A percentile compares a stretch with the other conserved stretches of the same genome.
Evolutionary conservation across 2,113 vertebrate species (phyloP).

Genomic region (Genyomyrus donnyi): DNA sequence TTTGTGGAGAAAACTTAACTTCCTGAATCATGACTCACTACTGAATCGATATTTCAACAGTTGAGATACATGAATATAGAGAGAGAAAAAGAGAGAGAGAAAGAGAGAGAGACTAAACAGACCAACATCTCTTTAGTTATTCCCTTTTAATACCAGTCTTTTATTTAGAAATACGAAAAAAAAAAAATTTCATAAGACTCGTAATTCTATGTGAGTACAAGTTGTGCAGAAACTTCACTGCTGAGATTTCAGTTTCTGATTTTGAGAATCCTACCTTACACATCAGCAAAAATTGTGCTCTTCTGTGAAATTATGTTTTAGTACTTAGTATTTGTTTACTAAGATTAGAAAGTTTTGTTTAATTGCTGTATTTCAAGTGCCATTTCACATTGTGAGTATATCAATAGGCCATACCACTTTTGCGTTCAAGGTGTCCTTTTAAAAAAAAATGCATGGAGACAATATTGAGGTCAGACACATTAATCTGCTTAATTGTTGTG

Average conservation of each 20-base stretch:
- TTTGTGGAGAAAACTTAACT: not conserved
- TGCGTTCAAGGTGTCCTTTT: conserved; percentile 2
- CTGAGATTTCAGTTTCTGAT: not conserved
- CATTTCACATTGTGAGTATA: not conserved
- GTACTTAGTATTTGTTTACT: not conserved
- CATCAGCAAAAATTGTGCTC: not conserved
- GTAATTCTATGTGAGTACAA: not conserved
- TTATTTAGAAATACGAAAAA: not conserved
- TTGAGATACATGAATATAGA: not conserved
- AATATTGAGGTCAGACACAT: not conserved
- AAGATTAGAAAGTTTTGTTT: not conserved
- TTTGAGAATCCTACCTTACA: not conserved
- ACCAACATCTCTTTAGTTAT: not conserved
- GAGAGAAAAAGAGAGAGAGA: not conserved
- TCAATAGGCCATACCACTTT: not conserved
- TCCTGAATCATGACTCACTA: not conserved
- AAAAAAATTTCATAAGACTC: not conserved
- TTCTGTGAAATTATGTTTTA: not conserved
- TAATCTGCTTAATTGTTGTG: conserved; percentile 14
- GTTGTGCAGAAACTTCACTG: not conserved
- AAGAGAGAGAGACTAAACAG: not conserved
- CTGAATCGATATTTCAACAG: not conserved
- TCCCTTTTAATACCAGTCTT: not conserved
- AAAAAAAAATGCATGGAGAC: not conserved
- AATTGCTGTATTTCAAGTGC: not conserved